Evolutionary conservation across 2,113 vertebrate species (phyloP).

Genomic region (Pseudorectes ferrugineus): DNA sequence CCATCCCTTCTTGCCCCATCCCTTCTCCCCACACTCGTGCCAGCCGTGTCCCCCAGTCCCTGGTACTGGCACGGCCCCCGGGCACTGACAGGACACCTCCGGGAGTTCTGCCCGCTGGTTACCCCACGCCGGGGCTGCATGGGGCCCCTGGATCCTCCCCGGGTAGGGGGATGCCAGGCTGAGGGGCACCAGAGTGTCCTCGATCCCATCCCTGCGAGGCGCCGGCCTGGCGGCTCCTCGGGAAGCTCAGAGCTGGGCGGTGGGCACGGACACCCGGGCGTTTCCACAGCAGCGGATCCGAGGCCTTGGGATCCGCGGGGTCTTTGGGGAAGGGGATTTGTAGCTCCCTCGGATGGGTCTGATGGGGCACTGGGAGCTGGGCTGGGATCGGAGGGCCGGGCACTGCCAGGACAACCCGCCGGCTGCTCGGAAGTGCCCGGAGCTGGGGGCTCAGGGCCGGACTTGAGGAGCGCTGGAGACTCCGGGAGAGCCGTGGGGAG

Average conservation of each 20-base stretch:
- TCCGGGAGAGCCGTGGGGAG: rapidly evolving
- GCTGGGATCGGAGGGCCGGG: not conserved
- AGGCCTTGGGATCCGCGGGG: not conserved
- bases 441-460: not conserved
- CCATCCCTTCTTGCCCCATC: not conserved
- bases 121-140: not conserved
- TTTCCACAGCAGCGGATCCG: rapidly evolving
- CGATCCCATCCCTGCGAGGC: rapidly evolving
- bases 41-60: rapidly evolving
- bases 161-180: not conserved
- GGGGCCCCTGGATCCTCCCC: rapidly evolving
- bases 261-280: rapidly evolving
- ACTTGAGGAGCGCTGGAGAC: not conserved
- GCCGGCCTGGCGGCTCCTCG: rapidly evolving
- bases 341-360: not conserved
- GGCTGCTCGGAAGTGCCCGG: rapidly evolving
- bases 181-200: rapidly evolving
- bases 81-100: rapidly evolving
- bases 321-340: not conserved
- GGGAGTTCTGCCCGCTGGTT: rapidly evolving
- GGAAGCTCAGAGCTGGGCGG: rapidly evolving
- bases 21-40: not conserved
- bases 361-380: not conserved
- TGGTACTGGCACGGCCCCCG: not conserved
- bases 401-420: not conserved